Base-by-base conservation (phyloP, 2,113 vertebrate species). In the Callopanchax toddi region DNA sequence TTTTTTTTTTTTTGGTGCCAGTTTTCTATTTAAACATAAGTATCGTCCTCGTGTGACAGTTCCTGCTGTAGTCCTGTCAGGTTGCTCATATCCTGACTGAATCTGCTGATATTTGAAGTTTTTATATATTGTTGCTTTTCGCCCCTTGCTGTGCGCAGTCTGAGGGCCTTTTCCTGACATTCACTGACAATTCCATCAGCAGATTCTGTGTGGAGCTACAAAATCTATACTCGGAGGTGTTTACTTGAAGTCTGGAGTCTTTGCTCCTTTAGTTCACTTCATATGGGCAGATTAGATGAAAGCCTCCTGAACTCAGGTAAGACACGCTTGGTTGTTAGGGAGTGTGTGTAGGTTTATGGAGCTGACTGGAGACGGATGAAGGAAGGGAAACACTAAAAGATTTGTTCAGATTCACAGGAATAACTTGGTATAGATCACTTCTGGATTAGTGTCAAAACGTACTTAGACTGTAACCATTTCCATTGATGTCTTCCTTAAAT, bases 211-310 rank as follows among this genome's bases (percentile, higher is more conserved):
- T 55, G 54, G 22, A 0, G 32, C 60, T n/a, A 52, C 40, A 62
- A 56, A 63, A 81, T 73, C 74, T 18, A 69, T 54, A 67, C 59
- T 65, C 45, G 39, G 64, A 50, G 67, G 49, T 48, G 51, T 66
- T 39, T 50, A 58, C 52, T 59, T 16, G 17, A 43, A 59, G 68
- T 54, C 42, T 48, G 32, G 3, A 37, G 48, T 74, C 65, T 79
- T 69, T 61, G 44, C 50, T 71, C 17, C 23, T n/a, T 26, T 17
- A 21, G 20, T 36, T 59, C 49, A 18, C 68, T 62, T 61, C 58
- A 37, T 45, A 52, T 58, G 45, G 58, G 44, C 57, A 26, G 50
- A 44, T 3, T 4, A 53, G 42, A 69, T 82, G 52, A 75, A 77
- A 81, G 51, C 12, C 45, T 16, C 42, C 48, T 64, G 60, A 68